These are phyloP conservation scores for Leptodactylus fallax DNA, from an alignment of 2,797 vertebrate species.

Conservation along the genomic window DNA sequence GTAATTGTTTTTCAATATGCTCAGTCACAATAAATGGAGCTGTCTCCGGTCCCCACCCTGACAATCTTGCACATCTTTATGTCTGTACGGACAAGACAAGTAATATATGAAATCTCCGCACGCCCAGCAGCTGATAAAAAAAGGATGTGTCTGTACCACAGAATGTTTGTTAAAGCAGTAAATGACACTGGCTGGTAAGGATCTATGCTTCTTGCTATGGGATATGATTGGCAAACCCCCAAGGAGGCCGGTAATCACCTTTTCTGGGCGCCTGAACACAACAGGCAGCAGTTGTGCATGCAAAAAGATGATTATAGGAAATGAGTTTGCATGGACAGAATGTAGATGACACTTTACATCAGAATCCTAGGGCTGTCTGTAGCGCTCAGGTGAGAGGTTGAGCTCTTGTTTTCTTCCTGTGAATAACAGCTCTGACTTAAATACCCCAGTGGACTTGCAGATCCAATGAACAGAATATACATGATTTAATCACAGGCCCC, in stretches of 20 bases:
- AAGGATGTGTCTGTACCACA: conserved; percentile 53
- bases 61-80: conserved; percentile 61
- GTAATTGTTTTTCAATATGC: conserved; percentile 64
- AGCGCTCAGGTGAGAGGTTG: conserved; percentile 58
- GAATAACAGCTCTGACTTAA: conserved; percentile 62
- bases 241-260: conserved; percentile 55
- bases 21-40: conserved; percentile 64
- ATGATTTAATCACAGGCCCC: conserved; percentile 53
- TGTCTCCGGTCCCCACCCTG: conserved; percentile 61
- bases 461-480: conserved; percentile 53
- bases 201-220: conserved; percentile 61
- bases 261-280: conserved; percentile 49
- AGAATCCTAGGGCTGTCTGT: conserved; percentile 36
- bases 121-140: conserved; percentile 60
- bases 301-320: conserved; percentile 60
- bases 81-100: conserved; percentile 58
- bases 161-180: conserved; percentile 60
- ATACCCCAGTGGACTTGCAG: conserved; percentile 57
- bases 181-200: conserved; percentile 58
- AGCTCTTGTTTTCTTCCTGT: conserved; percentile 55
- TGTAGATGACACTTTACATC: conserved; percentile 55
- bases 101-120: conserved; percentile 62
- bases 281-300: conserved; percentile 56
- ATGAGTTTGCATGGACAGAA: conserved; percentile 60
- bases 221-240: conserved; percentile 60